phyloP scores from a whole-genome alignment of 1,140 invertebrate species.

The Hypsibius dujardini region DNA sequence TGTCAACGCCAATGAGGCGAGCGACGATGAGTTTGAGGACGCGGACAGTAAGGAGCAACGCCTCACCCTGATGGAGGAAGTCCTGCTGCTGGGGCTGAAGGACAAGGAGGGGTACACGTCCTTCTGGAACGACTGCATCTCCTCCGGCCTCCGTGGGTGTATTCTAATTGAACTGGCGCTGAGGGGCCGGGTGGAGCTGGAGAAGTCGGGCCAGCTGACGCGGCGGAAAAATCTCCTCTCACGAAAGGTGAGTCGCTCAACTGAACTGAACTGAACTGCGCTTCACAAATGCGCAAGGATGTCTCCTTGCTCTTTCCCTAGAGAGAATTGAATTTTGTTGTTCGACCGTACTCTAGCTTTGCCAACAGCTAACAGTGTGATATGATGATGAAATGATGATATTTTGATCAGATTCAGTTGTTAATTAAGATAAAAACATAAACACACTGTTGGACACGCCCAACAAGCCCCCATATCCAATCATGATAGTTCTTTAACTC shows the following conservation, averaged over 20 bases:
- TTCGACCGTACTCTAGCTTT: too few species aligned
- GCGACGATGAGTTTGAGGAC: slow-evolving; percentile 45
- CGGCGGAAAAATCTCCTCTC: slow-evolving; percentile 68
- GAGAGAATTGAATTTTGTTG: too few species aligned
- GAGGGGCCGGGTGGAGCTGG: slow-evolving; percentile 79
- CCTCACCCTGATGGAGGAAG: slow-evolving; percentile 97
- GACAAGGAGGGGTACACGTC: slow-evolving; percentile 99
- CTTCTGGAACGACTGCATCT: slow-evolving; percentile 99
- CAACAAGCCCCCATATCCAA: too few species aligned
- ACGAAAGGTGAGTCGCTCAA: slow-evolving; percentile 51
- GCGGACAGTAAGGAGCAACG: slow-evolving; percentile 89
- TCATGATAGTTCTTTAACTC: too few species aligned
- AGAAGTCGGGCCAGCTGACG: slow-evolving; percentile 67
- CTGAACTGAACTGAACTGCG: too few species aligned
- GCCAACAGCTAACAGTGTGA: too few species aligned
- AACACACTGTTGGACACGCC: too few species aligned
- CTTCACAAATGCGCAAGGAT: too few species aligned
- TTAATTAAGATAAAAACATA: too few species aligned
- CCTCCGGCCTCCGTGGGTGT: slow-evolving; percentile 88
- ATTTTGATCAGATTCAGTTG: too few species aligned
- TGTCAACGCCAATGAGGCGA: slow-evolving; percentile 32
- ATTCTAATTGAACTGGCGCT: slow-evolving; percentile 92
- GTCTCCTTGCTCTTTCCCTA: too few species aligned
- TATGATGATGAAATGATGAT: too few species aligned
- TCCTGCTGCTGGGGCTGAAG: slow-evolving; percentile 84